Percentiles rank a stretch among this genome's conserved stretches.
phyloP scores from a whole-genome alignment of 2,113 vertebrate species.

The Oxyruncus cristatus region DNA sequence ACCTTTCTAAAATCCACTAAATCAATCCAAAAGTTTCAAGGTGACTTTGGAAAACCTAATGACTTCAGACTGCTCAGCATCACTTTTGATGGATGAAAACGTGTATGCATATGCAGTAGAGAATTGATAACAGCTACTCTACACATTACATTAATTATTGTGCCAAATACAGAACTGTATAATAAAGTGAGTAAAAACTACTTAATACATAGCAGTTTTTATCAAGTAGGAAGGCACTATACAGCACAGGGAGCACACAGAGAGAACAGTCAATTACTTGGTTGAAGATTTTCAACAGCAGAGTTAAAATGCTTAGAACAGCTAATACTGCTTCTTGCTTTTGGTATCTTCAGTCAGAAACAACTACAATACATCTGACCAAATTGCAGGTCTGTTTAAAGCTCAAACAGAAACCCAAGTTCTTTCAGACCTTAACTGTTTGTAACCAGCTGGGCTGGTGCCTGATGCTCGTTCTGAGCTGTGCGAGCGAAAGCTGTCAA shows the following conservation, averaged over 20 bases:
- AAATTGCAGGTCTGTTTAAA: neutral
- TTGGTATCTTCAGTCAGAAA: neutral
- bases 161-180: neutral
- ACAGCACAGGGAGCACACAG: neutral
- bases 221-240: neutral
- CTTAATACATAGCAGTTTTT: constrained; percentile 7
- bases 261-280: neutral
- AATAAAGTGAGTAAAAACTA: neutral
- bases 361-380: neutral
- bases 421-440: neutral
- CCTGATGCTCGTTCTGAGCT: neutral
- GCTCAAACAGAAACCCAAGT: neutral
- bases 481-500: neutral
- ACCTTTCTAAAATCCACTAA: neutral
- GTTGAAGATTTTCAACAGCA: neutral
- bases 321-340: neutral
- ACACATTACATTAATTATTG: neutral
- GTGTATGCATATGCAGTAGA: neutral
- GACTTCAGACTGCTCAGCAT: neutral
- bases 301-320: neutral
- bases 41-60: neutral
- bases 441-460: neutral
- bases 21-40: constrained; percentile 23
- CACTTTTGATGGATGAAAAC: neutral
- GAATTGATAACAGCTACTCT: neutral